phyloP scores from a whole-genome alignment of 2,113 vertebrate genomes.

The Picathartes gymnocephalus region DNA sequence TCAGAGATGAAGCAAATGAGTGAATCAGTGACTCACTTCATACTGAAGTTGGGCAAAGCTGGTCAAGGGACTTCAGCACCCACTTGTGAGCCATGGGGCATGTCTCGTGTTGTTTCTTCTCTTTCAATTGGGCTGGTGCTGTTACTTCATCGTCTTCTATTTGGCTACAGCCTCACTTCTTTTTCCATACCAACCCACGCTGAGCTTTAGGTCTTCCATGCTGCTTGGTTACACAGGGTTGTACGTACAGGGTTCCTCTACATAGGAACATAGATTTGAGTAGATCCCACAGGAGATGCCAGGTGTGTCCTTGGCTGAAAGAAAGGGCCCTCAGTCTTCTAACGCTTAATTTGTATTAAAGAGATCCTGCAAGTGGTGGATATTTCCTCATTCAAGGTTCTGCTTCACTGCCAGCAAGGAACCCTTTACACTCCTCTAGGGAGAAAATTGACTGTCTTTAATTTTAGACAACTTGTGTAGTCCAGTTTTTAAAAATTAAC shows the following conservation, averaged over 20 bases:
- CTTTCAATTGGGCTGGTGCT: slow-evolving; percentile 21
- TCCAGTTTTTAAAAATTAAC: neutral
- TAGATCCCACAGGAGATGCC: neutral
- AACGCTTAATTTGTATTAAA: neutral
- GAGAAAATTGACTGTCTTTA: neutral
- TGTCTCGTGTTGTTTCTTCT: neutral
- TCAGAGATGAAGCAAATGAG: neutral
- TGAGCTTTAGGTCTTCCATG: neutral
- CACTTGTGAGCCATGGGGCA: neutral
- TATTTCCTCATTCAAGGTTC: neutral
- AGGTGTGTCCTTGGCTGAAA: neutral
- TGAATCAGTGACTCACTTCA: neutral
- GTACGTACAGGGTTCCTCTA: neutral
- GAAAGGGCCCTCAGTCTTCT: neutral
- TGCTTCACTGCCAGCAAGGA: neutral
- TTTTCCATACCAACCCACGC: neutral
- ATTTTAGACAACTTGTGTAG: neutral
- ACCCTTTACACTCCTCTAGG: neutral
- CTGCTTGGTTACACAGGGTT: neutral
- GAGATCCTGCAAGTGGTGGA: neutral
- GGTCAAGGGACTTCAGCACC: neutral
- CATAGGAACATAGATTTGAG: neutral
- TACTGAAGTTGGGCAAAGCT: neutral
- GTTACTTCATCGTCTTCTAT: neutral
- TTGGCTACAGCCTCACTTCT: slow-evolving; percentile 38